Evolutionary conservation across 2,113 vertebrate species (phyloP), one percentile per base, ranked within the genome.

Genomic region (Barbus barbus): DNA sequence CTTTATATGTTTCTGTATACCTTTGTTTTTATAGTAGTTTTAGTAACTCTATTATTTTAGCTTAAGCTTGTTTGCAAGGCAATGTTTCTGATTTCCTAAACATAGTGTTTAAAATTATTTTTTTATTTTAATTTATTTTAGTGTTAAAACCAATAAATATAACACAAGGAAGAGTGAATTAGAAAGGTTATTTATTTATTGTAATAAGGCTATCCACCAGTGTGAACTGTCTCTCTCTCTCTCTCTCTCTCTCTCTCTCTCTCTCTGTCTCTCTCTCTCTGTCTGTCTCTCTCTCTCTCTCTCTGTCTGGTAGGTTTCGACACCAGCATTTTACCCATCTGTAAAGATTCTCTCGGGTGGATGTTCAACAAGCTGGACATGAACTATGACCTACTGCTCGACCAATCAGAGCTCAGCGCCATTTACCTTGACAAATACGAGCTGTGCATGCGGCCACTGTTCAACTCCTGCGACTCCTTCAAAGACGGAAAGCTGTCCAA

Each of bases 341-440:
- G 97, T 90, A 98, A 98, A 94, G 97, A 99, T 89, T 98, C 97
- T 9, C 93, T 99, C 83, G 97, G 97, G 84, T 99, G 97, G 97
- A 99, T 99, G 97, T 99, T 99, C 94, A 99, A 98, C 94, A 98
- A 98, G 82, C 90, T 99, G 67, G 97, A 99, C 92, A 97, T 98
- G 96, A 99, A 99, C 94, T 98, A 98, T 1, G 97, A 99, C 92
- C 96, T 99, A 71, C 92, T 99, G 87, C 94, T 99, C 80, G 97
- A 99, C 90, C 96, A 97, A 81, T 96, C 97, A 0, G 97, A 99
- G 94, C 96, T 99, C 91, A 97, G 96, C 12, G 96, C 97, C 90
- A 96, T 99, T 91, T 98, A 98, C 84, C 93, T 99, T 91, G 97
- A 98, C 85, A 98, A 98, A 90, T 98, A 98, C 0, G 97, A 99